Evolutionary conservation across 2,113 vertebrate species (phyloP).

Genomic region (Vombatus ursinus): DNA sequence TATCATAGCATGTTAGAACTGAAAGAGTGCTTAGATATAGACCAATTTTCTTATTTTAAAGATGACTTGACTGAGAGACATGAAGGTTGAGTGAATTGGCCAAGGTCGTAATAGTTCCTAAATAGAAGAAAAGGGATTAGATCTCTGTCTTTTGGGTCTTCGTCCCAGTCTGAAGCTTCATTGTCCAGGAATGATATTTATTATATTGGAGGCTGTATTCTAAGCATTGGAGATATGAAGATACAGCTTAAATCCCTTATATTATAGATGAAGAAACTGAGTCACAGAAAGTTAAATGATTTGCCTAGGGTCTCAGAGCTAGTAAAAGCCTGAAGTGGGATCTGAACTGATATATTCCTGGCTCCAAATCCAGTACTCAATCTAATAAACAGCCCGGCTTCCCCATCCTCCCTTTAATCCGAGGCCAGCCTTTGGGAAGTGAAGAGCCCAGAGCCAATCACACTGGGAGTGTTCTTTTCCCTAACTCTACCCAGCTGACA

Average conservation of each 20-base stretch:
- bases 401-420: neutral
- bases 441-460: neutral
- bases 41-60: neutral
- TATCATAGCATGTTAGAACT: neutral
- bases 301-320: neutral
- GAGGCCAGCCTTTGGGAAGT: neutral
- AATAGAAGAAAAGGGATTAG: neutral
- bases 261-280: neutral
- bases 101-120: neutral
- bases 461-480: neutral
- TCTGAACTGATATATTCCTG: neutral
- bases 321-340: neutral
- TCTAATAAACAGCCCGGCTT: neutral
- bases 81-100: neutral
- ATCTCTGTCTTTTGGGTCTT: neutral
- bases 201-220: neutral
- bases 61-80: neutral
- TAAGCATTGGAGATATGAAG: neutral
- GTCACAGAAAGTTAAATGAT: neutral
- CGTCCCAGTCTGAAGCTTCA: neutral
- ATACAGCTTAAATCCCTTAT: neutral
- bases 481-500: neutral
- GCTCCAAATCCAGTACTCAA: neutral
- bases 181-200: neutral
- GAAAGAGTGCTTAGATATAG: neutral